Evolutionary conservation across 2,888 invertebrate genomes (phyloP).

Genomic region (Trissonchulus sp.): DNA sequence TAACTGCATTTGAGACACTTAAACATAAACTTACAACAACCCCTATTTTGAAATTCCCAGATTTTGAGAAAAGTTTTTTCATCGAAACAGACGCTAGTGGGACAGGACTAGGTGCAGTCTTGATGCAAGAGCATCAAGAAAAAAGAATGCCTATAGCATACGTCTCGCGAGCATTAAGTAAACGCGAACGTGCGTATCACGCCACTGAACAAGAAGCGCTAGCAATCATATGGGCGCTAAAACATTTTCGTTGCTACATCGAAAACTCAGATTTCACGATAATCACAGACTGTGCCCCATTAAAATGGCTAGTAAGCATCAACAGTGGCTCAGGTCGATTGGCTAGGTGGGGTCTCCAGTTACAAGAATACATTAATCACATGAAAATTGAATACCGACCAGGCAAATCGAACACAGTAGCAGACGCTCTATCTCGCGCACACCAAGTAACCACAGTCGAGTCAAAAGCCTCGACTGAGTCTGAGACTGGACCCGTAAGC

Average conservation of each 20-base stretch:
- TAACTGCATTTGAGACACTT: conserved; percentile 32
- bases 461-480: neutral
- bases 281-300: conserved; percentile 32
- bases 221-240: conserved; percentile 37
- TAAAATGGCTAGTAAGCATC: conserved; percentile 26
- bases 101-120: conserved; percentile 40
- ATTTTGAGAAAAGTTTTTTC: conserved; percentile 34
- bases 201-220: conserved; percentile 40
- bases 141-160: conserved; percentile 39
- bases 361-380: conserved; percentile 1
- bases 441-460: neutral
- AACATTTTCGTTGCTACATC: conserved; percentile 31
- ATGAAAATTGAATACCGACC: conserved; percentile 4
- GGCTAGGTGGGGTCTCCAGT: conserved; percentile 11
- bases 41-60: conserved; percentile 37
- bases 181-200: conserved; percentile 37
- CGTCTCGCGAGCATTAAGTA: conserved; percentile 37
- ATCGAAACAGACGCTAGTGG: conserved; percentile 41
- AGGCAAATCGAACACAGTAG: neutral
- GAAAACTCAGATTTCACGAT: conserved; percentile 21
- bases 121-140: conserved; percentile 36
- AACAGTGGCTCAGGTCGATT: neutral
- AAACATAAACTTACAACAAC: conserved; percentile 26
- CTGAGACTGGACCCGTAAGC: too few species aligned
- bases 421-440: neutral